Base-by-base conservation (phyloP, 2,797 vertebrate species). In the Parambassis ranga region DNA sequence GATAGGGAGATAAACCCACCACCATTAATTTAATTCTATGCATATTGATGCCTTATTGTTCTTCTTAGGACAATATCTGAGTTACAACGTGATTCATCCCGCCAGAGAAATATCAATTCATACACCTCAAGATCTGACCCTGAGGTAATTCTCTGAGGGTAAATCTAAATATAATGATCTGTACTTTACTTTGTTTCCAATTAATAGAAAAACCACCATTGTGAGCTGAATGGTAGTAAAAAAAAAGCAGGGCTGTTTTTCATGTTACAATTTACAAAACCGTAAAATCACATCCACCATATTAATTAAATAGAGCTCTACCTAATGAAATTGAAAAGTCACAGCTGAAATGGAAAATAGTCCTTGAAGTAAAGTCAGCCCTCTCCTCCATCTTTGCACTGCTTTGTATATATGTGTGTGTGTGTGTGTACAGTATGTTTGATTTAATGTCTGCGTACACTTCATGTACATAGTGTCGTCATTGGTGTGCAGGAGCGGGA, bases 1-100 rank as follows among this genome's bases (percentile, higher is more conserved):
- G 94, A 95, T 94, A 90, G 92, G 92, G 93, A 96, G 95, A 96
- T 96, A 96, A 94, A 94, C 93, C 93, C 93, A 94, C 94, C 93
- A 94, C 93, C 92, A 93, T 94, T 93, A 89, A 94, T 88, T 85
- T 91, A 90, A 94, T 93, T 90, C 87, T 67, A 92, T 90, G 90
- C 87, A 90, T 92, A 92, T 91, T 92, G 91, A 93, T 93, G 92
- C 85, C 87, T 89, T 91, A 91, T 91, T 92, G 91, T 92, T 92
- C 91, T 91, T 91, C 87, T 91, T n/a, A 90, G 87, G 88, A 90
- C 86, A 90, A 91, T 91, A 90, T 91, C 89, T 86, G 87, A 90
- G 87, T 89, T 83, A 85, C 86, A 77, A 77, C 85, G 85, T 84
- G 85, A 91, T 91, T 88, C 85, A 89, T 89, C 75, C 64, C 58